Conservation (phyloP, 2,113 vertebrate species). For the Anas platyrhynchos region DNA sequence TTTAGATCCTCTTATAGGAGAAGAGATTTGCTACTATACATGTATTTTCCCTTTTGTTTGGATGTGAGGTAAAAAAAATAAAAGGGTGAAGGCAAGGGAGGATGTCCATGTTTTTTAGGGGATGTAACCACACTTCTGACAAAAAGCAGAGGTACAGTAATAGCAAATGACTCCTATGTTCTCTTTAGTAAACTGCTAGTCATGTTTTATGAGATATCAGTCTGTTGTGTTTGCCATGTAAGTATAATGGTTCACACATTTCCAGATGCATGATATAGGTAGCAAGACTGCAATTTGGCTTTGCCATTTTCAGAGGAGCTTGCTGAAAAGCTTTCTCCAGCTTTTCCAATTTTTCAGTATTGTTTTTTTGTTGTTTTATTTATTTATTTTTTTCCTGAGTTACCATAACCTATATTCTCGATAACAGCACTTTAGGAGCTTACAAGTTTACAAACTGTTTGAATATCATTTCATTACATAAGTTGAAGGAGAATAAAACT, state of each 20-base stretch:
- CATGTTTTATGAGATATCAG: neutral
- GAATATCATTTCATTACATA: neutral
- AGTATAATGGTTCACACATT: neutral
- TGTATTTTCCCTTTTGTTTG: neutral
- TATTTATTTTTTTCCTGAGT: neutral
- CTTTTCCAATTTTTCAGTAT: neutral
- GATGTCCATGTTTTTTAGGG: neutral
- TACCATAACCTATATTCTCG: neutral
- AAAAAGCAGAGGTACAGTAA: neutral
- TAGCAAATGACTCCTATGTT: neutral
- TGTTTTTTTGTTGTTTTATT: too few species aligned
- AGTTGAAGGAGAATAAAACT: neutral
- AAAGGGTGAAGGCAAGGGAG: neutral
- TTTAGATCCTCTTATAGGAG: slow-evolving; percentile 6
- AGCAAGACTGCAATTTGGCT: neutral
- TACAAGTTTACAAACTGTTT: neutral
- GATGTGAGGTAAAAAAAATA: neutral
- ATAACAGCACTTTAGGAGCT: neutral
- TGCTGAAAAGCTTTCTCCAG: neutral
- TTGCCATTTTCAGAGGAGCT: neutral
- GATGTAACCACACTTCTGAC: neutral
- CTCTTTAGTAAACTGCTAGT: neutral
- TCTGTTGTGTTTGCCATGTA: neutral
- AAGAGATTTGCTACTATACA: neutral
- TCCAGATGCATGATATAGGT: neutral